Base-by-base conservation (phyloP, 2,113 vertebrate species). In the Mohoua ochrocephala region DNA sequence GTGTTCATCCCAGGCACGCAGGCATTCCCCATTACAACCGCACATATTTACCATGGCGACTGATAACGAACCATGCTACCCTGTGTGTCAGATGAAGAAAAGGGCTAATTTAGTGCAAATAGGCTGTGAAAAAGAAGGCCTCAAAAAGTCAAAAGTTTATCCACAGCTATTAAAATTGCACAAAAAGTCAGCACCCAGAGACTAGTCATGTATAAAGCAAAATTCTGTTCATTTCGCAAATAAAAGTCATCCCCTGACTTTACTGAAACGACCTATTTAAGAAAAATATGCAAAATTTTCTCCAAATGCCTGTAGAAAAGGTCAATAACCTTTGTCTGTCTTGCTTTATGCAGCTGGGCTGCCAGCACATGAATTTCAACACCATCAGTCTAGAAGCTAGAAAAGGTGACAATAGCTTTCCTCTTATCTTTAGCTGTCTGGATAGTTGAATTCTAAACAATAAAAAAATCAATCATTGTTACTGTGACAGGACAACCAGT, bases 311-410 rank as follows among this genome's bases (percentile, higher is more conserved):
- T 18, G 15, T 83, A 96, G 86, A 92, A 97, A 98, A 98, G 93
- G 94, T 84, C 95, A 96, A 86, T 47, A 95, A 67, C 64, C 87
- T 98, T 97, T 54, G 97, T 98, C 89, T 73, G 3, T 57, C 42
- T 84, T 96, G 44, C 64, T 89, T 80, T 97, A 67, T 87, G 95
- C 57, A 97, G 96, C 95, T 97, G 95, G 92, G 85, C 60, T 97
- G 95, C 92, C 95, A 96, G 18, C 41, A 94, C 9, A 56, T 96
- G 97, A 98, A 98, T 98, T 97, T 97, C 97, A 97, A 97, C 68
- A 97, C 42, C 67, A 37, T 65, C 39, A 54, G 39, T n/a, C 63
- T 44, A n/a, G 42, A 50, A 70, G 80, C 20, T 52, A 84, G 57
- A 74, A 84, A 93, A 84, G 11, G 49, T 50, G 39, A 87, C 33